Percentiles rank a stretch among this genome's conserved stretches.
These are phyloP conservation scores for Cheilosia urbana DNA, from an alignment of 2,888 invertebrate species.

Conservation along the genomic window DNA sequence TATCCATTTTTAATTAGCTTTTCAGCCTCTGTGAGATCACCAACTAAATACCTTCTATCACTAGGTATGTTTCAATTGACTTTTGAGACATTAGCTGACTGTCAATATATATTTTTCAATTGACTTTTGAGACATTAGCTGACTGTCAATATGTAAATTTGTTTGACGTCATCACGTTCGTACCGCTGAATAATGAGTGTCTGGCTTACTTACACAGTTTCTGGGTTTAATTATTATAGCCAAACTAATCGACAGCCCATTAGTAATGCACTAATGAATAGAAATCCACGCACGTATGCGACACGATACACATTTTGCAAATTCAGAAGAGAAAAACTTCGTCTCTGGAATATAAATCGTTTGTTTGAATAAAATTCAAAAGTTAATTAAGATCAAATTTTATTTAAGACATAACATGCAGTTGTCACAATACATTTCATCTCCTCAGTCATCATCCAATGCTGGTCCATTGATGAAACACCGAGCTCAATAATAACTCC, in stretches of 20 bases:
- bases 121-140: not conserved
- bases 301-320: not conserved
- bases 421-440: not conserved
- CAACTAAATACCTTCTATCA: too few species aligned
- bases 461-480: slow-evolving; percentile 1
- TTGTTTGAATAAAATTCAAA: too few species aligned
- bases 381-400: too few species aligned
- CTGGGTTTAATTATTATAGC: not conserved
- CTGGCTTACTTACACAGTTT: not conserved
- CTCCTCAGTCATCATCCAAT: not conserved
- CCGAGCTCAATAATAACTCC: slow-evolving; percentile 12
- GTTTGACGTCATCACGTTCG: slow-evolving; percentile 1
- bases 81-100: not conserved
- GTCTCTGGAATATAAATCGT: not conserved
- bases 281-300: not conserved
- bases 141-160: not conserved
- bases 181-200: not conserved
- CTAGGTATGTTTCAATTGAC: not conserved
- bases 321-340: not conserved
- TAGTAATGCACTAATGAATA: not conserved
- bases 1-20: not conserved
- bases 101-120: not conserved
- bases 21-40: too few species aligned
- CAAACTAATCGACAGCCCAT: not conserved
- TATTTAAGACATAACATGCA: too few species aligned